A percentile compares a stretch with the other conserved stretches of the same genome.
Conservation (phyloP, 2,113 vertebrate species). For the Chaenogobius annularis region DNA sequence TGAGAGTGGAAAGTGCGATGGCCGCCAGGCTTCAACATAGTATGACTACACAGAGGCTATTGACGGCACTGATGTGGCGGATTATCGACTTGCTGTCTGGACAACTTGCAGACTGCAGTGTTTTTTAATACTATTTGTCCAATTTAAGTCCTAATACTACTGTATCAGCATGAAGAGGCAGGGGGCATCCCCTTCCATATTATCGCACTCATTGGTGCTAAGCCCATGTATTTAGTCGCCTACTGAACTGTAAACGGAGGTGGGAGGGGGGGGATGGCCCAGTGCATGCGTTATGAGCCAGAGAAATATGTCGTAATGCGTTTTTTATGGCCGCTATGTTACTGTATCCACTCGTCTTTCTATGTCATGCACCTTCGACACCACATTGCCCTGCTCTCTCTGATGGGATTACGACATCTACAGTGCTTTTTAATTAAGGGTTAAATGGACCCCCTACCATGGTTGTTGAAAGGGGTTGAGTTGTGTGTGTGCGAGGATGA, state of each 20-base stretch:
- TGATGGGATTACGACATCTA: slow-evolving; percentile 76
- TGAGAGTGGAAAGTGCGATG: slow-evolving; percentile 56
- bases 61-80: slow-evolving; percentile 64
- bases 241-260: slow-evolving; percentile 15
- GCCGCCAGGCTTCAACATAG: slow-evolving; percentile 69
- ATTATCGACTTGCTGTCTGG: slow-evolving; percentile 56
- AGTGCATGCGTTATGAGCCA: background rate
- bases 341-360: background rate
- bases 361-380: slow-evolving; percentile 9
- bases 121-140: slow-evolving; percentile 52
- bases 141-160: slow-evolving; percentile 46
- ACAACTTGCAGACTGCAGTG: slow-evolving; percentile 33
- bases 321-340: slow-evolving; percentile 24
- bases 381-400: slow-evolving; percentile 38
- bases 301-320: background rate
- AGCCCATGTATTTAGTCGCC: slow-evolving; percentile 39
- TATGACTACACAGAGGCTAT: slow-evolving; percentile 71
- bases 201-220: slow-evolving; percentile 51
- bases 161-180: slow-evolving; percentile 40
- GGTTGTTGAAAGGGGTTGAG: slow-evolving; percentile 36
- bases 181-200: slow-evolving; percentile 42
- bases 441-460: slow-evolving; percentile 75
- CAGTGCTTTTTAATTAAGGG: slow-evolving; percentile 74
- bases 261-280: background rate
- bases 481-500: slow-evolving; percentile 31